Base-by-base conservation (phyloP, 2,113 vertebrate species). In the Sinosuthora webbiana region DNA sequence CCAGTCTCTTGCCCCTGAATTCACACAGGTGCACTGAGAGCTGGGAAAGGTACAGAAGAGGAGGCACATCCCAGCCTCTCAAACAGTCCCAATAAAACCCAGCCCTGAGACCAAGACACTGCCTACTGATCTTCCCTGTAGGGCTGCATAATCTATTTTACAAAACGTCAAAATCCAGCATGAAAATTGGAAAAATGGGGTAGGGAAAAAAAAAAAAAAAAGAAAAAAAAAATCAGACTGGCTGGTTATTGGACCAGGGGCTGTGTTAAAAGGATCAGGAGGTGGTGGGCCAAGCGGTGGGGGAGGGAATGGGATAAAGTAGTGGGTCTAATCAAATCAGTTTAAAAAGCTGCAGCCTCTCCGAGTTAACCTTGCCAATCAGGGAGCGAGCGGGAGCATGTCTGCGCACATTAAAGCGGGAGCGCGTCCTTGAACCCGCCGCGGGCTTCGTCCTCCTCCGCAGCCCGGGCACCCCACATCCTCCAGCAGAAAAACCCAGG, bases 211-310 rank as follows among this genome's bases (percentile, higher is more conserved):
- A 42, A 64, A 9, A 15, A 55, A 21, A 23, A 83, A 24, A 45
- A 30, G 17, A 31, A 19, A 23, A 83, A 24, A 45, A 30, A 20
- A 31, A 53, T 17, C 67, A 83, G 92, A 88, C 77, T 41, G 77
- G 84, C 83, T 94, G 97, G 97, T 96, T 97, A 94, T 93, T 87
- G 91, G 96, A 97, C 89, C 90, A 89, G 96, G 94, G 97, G 95
- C 87, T 94, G 92, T 97, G 97, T 98, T 99, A 99, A 99, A 98
- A 99, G 99, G 99, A 99, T 99, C 98, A 98, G 98, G 95, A 98
- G 98, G 97, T 98, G 94, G 97, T 97, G 83, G 95, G 94, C 87
- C 83, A 90, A 90, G 95, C 13, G 39, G 95, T 97, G 95, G 94
- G 77, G 87, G 93, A 97, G 93, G 74, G 93, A 96, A 96, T 90